A percentile compares a stretch with the other conserved stretches of the same genome.
These are phyloP conservation scores for Malaclemys terrapin DNA, from an alignment of 2,113 vertebrate genomes.

Conservation along the genomic window DNA sequence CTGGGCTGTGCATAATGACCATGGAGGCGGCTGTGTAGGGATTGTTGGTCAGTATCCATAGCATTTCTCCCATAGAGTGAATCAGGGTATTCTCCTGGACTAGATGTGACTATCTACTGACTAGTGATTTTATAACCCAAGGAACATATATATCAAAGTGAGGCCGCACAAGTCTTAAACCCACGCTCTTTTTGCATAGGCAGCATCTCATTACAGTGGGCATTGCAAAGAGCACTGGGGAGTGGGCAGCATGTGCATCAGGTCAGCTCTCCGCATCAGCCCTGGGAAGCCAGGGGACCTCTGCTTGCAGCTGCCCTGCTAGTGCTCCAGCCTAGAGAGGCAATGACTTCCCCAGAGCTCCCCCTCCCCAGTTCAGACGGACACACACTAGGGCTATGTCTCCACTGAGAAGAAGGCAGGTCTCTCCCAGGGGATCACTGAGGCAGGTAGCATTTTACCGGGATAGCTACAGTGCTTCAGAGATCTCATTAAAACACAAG, in stretches of 20 bases:
- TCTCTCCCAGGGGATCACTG: neutral
- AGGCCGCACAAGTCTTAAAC: neutral
- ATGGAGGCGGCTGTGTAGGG: neutral
- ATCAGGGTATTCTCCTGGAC: neutral
- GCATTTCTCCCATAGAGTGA: neutral
- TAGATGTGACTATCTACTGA: neutral
- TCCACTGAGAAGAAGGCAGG: neutral
- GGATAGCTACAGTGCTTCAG: neutral
- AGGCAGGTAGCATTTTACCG: neutral
- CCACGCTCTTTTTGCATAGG: neutral
- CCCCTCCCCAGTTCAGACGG: neutral
- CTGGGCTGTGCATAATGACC: neutral
- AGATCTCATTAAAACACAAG: neutral
- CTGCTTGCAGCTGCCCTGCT: neutral
- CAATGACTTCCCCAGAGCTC: neutral
- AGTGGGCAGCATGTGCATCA: rapidly evolving
- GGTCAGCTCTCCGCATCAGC: neutral
- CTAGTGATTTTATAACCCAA: neutral
- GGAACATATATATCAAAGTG: neutral
- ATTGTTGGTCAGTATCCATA: neutral
- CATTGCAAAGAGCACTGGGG: neutral
- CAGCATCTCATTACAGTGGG: neutral
- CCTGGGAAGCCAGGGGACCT: rapidly evolving
- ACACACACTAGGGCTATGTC: neutral
- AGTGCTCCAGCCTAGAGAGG: rapidly evolving